phyloP scores from a whole-genome alignment of 2,113 vertebrate genomes.

The Crotalus viridis region DNA sequence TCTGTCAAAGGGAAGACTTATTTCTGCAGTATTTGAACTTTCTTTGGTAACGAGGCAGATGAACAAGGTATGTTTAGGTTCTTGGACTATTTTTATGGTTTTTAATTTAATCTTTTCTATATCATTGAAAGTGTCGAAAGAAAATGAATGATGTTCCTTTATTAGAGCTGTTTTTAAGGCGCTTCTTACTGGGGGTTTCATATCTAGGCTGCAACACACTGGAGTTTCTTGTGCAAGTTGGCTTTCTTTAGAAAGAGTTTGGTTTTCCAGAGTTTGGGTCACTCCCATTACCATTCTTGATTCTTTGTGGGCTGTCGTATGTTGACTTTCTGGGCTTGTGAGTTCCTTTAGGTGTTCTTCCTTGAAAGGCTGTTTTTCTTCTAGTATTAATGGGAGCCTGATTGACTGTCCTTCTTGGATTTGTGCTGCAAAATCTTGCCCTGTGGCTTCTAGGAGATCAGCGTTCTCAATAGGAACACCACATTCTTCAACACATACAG shows the following conservation, averaged over 20 bases:
- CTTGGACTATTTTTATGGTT: slow-evolving; percentile 69
- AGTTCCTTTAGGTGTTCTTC: slow-evolving; percentile 65
- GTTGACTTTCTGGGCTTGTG: slow-evolving; percentile 42
- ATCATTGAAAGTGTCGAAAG: slow-evolving; percentile 74
- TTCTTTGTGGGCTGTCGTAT: slow-evolving; percentile 61
- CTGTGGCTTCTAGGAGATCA: slow-evolving; percentile 66
- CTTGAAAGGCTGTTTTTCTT: slow-evolving; percentile 75
- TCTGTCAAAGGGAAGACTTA: slow-evolving; percentile 75
- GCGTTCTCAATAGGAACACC: slow-evolving; percentile 70
- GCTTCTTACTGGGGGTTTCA: slow-evolving; percentile 74
- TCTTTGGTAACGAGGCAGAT: slow-evolving; percentile 78
- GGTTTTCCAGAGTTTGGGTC: slow-evolving; percentile 64
- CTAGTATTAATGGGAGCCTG: slow-evolving; percentile 72
- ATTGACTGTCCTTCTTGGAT: slow-evolving; percentile 78
- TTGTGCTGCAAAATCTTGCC: slow-evolving; percentile 75
- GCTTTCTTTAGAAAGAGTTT: slow-evolving; percentile 74
- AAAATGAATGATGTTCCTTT: slow-evolving; percentile 71
- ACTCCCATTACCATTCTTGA: slow-evolving; percentile 43
- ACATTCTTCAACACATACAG: slow-evolving; percentile 64
- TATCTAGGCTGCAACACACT: slow-evolving; percentile 64
- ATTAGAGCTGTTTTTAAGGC: slow-evolving; percentile 77
- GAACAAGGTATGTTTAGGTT: slow-evolving; percentile 66
- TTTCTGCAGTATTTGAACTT: slow-evolving; percentile 71
- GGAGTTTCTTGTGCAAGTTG: slow-evolving; percentile 65
- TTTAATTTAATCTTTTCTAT: slow-evolving; percentile 73